Base-by-base conservation (phyloP, 2,113 vertebrate genomes). In the Pollachius pollachius region DNA sequence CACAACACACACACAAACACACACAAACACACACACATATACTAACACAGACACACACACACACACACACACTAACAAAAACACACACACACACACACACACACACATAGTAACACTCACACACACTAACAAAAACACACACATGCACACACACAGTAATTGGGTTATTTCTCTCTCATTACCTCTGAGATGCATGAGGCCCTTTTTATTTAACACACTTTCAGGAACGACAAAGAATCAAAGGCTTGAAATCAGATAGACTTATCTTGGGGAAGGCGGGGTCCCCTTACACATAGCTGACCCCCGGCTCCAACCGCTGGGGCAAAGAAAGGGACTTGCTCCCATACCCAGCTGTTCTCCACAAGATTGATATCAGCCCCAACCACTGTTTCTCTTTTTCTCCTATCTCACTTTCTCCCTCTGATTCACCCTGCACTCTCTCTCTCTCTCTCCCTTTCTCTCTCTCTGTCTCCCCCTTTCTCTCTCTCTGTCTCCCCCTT, bases 321-420 rank as follows among this genome's bases (percentile, higher is more conserved):
- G 37, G 37, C 37, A 41, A 11, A 11, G 37, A 27, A 41, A 6
- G 37, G 37, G 37, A 41, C 37, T 7, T 11, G 37, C 37, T 41
- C 37, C 37, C 37, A 41, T 61, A 52, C 82, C 69, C 84, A 90
- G 77, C 87, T 91, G 87, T 91, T 90, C 89, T 82, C 88, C 89
- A 87, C 85, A 81, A 89, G 91, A 90, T 85, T 81, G 86, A 93
- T 89, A 84, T 90, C 89, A 81, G 48, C 77, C 60, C 75, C 80
- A 82, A 79, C 81, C 86, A 80, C 74, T 84, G 84, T 90, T 90
- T n/a, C 54, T 56, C 15, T 56, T n/a, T 56, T 11, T 41, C 11
- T 12, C 15, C 2, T 56, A 15, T 56, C 54, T 56, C 54, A 15
- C 54, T 56, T n/a, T 56, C 54, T 56, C 54, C 17, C 37, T 41